phyloP scores from a whole-genome alignment of 92 coral and sea anemone genomes.

The Porites rus region DNA sequence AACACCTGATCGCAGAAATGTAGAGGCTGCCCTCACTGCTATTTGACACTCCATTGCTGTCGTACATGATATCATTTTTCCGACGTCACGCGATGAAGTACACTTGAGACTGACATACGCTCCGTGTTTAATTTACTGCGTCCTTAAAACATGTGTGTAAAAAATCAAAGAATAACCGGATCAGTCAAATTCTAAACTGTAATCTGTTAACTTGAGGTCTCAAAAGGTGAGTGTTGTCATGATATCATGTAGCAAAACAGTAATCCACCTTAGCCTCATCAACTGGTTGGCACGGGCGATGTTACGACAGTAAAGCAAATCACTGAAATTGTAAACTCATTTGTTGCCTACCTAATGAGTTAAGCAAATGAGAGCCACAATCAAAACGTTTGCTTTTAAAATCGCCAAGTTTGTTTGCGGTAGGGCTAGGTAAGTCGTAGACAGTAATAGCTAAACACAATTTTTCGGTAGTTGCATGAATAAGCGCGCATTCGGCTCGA shows the following conservation, averaged over 20 bases:
- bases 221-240: not conserved
- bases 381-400: conserved; percentile 6
- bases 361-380: not conserved
- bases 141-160: not conserved
- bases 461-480: not conserved
- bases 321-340: not conserved
- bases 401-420: not conserved
- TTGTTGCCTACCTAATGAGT: not conserved
- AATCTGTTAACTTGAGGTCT: not conserved
- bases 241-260: not conserved
- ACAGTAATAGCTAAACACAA: conserved; percentile 10
- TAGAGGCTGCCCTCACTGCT: too few species aligned
- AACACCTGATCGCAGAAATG: too few species aligned
- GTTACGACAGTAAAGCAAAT: not conserved
- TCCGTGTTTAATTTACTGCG: not conserved
- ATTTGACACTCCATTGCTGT: too few species aligned
- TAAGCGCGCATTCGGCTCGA: not conserved
- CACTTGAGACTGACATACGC: not conserved
- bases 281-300: not conserved
- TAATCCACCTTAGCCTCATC: not conserved
- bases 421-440: not conserved
- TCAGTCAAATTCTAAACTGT: not conserved
- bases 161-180: not conserved
- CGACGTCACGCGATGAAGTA: not conserved
- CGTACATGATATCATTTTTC: not conserved